Base-by-base conservation (phyloP, 2,888 invertebrate species). In the Laspeyria flexula region DNA sequence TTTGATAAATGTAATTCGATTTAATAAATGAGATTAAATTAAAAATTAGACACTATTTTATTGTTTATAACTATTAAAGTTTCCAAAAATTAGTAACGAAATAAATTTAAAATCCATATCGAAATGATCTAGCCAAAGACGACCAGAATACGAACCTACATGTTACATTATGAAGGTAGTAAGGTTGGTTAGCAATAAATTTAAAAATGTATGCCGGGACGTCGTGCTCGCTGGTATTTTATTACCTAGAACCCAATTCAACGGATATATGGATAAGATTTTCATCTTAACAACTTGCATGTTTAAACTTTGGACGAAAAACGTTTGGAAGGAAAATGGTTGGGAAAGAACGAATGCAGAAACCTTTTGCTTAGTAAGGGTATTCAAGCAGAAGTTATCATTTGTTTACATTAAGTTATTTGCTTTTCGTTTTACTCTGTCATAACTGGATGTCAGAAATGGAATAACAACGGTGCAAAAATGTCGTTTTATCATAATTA, bases 201-300 rank as follows among this genome's bases (percentile, higher is more conserved):
- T 82, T 79, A 78, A 77, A 81, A 80, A 79, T 79, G 75, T 71
- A 80, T 79, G 68, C 56, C 51, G 56, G 43, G 57, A 61, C 64
- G 63, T 60, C 54, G 55, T 39, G 42, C 50, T 29, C 25, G 39
- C 46, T n/a, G 45, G 47, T 73, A 63, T 67, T 60, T 65, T 63
- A 67, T 60, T 55, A 52, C 66, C 27, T 47, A 37, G 39, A 53
- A 60, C 53, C 53, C 52, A 60, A 60, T 63, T 47, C 52, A 46
- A 33, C 2, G 31, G 43, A 51, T 53, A 33, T 61, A 48, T 54
- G 48, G 47, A 45, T 48, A 49, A 63, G 41, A 66, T 51, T 60
- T 65, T 56, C 6, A 50, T 51, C 38, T 54, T 25, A 41, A 54
- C 21, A 51, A 41, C 35, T 54, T 44, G 27, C 30, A 29, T 45